Percentiles rank a stretch among this genome's conserved stretches.
Evolutionary conservation across 1,140 invertebrate genomes (phyloP).

Genomic region (Sycobia sp.): DNA sequence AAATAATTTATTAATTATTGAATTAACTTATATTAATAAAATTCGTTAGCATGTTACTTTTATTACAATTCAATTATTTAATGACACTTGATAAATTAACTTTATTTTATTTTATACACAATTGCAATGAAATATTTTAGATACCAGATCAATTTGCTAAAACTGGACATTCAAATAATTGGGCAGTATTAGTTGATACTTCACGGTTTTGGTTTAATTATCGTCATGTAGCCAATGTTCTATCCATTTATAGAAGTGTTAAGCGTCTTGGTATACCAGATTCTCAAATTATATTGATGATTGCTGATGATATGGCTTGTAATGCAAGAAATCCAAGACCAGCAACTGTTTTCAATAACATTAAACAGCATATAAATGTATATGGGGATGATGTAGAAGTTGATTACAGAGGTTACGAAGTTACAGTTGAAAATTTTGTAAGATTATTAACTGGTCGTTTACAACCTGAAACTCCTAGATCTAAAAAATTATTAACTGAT

Average conservation of each 20-base stretch:
- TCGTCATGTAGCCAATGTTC: slow-evolving; percentile 97
- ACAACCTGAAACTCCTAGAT: slow-evolving; percentile 87
- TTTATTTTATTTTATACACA: neutral
- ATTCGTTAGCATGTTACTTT: neutral
- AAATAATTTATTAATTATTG: neutral
- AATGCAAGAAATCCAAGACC: slow-evolving; percentile 96
- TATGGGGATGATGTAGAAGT: slow-evolving; percentile 99
- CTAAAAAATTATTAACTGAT: slow-evolving; percentile 94
- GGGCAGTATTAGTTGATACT: slow-evolving; percentile 98
- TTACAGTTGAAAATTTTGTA: slow-evolving; percentile 98
- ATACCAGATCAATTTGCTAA: slow-evolving; percentile 55
- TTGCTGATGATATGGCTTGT: slow-evolving; percentile 99
- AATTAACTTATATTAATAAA: slow-evolving; percentile 1
- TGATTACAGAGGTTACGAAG: slow-evolving; percentile 97
- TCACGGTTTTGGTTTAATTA: slow-evolving; percentile 99
- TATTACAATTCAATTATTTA: neutral
- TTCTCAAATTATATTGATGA: slow-evolving; percentile 96
- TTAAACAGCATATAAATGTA: slow-evolving; percentile 97
- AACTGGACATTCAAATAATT: slow-evolving; percentile 92
- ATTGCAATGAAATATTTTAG: slow-evolving; percentile 40
- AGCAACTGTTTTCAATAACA: slow-evolving; percentile 98
- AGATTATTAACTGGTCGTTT: slow-evolving; percentile 91
- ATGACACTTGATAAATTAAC: neutral
- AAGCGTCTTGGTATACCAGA: slow-evolving; percentile 97
- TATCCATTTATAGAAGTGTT: slow-evolving; percentile 97